These are phyloP conservation scores for Hemicentrotus pulcherrimus DNA, from an alignment of 35 echinoderm and acorn worm genomes.

Conservation along the genomic window DNA sequence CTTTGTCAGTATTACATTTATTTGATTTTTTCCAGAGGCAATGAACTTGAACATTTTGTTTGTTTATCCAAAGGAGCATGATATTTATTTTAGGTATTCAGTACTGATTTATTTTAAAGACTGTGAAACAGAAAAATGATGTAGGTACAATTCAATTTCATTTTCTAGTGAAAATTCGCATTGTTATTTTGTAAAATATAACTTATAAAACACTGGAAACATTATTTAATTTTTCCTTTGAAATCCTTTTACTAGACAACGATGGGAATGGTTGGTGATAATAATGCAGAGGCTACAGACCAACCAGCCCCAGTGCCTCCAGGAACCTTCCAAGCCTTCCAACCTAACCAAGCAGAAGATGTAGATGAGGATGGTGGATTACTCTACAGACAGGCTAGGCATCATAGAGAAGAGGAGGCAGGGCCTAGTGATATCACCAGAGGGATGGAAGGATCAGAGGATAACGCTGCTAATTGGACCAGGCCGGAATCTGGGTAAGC, in stretches of 20 bases:
- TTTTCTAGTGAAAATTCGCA: no score
- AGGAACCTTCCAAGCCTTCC: constrained; percentile 34
- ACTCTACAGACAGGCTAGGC: constrained; percentile 32
- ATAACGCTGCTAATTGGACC: constrained; percentile 44
- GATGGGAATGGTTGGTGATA: constrained; percentile 21
- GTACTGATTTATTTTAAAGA: no score
- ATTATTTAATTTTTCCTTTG: neutral
- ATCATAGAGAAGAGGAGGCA: neutral
- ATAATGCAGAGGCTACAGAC: neutral
- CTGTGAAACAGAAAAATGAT: no score
- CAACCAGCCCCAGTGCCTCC: neutral
- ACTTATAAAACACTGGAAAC: no score
- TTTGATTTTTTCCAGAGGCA: no score
- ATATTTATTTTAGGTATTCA: no score
- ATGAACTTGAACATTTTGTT: no score
- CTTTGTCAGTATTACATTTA: no score
- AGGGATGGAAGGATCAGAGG: constrained; percentile 32
- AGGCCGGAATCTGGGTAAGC: neutral
- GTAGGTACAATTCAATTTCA: no score
- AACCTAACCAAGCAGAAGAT: neutral
- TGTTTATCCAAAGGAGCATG: no score
- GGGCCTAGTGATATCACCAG: neutral
- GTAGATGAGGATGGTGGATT: neutral
- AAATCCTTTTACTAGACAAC: neutral
- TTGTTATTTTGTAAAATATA: no score